Percentiles rank a stretch among this genome's conserved stretches.
Conservation (phyloP, 1,140 invertebrate species). For the Lepidurus packardi region DNA sequence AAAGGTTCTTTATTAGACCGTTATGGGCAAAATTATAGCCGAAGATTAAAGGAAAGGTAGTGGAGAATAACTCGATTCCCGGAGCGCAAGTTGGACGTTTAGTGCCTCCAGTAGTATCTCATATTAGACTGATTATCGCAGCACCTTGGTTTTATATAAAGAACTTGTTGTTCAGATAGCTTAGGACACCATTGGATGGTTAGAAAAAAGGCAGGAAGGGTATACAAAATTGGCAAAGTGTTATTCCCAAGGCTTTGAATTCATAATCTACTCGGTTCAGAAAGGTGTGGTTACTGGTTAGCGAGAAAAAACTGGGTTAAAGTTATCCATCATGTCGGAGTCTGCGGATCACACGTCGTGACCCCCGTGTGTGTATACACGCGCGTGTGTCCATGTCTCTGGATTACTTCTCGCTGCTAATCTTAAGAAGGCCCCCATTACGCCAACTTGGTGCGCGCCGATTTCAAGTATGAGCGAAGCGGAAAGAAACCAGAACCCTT, state of each 20-base stretch:
- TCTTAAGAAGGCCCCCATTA: conserved; percentile 14
- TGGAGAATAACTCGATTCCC: not conserved
- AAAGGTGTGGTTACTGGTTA: not conserved
- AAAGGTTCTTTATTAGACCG: not conserved
- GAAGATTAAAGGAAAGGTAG: not conserved
- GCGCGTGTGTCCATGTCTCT: not conserved
- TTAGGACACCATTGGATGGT: not conserved
- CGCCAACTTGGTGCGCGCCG: not conserved
- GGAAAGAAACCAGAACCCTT: conserved; percentile 6
- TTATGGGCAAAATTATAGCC: not conserved
- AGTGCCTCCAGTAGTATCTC: not conserved
- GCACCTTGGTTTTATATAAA: not conserved
- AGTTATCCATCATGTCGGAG: not conserved
- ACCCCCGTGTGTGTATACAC: not conserved
- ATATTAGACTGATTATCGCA: not conserved
- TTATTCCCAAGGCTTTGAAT: too few species aligned
- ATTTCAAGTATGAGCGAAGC: not conserved
- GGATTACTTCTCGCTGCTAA: conserved; percentile 7
- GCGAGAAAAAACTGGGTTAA: not conserved
- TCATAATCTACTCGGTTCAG: too few species aligned
- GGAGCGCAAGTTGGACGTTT: not conserved
- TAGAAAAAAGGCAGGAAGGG: not conserved
- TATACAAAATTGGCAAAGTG: not conserved
- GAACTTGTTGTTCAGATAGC: not conserved
- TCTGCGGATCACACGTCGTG: not conserved